Conservation (phyloP, 1,140 invertebrate genomes). For the Aphis gossypii region DNA sequence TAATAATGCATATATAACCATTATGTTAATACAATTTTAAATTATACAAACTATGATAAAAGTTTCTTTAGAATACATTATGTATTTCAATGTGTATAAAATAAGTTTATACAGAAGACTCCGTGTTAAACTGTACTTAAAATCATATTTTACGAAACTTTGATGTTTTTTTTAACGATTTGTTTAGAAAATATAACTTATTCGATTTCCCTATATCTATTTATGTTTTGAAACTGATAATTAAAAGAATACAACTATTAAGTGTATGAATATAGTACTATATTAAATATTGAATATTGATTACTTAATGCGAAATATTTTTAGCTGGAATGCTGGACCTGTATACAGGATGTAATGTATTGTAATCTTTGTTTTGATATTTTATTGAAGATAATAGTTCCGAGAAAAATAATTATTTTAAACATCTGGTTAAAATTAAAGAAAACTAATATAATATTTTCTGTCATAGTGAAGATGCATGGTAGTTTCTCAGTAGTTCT, state of each 20-base stretch:
- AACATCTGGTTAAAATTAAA: neutral
- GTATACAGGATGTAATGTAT: too few species aligned
- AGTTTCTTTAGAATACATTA: neutral
- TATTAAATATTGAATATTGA: too few species aligned
- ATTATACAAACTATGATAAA: neutral
- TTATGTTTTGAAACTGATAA: neutral
- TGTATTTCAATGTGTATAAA: neutral
- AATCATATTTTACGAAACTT: neutral
- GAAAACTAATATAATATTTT: neutral
- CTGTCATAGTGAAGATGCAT: neutral
- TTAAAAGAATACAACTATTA: neutral
- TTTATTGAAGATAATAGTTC: neutral
- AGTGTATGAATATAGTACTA: too few species aligned
- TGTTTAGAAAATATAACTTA: neutral
- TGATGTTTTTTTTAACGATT: neutral
- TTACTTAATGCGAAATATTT: too few species aligned
- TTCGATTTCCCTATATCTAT: neutral
- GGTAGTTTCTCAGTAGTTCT: neutral
- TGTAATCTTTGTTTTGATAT: too few species aligned
- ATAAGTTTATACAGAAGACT: neutral
- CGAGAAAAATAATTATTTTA: neutral
- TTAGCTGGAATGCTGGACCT: too few species aligned
- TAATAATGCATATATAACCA: neutral
- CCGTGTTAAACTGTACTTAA: neutral
- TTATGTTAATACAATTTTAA: neutral